Percentiles rank a stretch among this genome's conserved stretches.
Conservation (phyloP, 2,797 vertebrate species). For the Parauchenoglanis ngamensis region DNA sequence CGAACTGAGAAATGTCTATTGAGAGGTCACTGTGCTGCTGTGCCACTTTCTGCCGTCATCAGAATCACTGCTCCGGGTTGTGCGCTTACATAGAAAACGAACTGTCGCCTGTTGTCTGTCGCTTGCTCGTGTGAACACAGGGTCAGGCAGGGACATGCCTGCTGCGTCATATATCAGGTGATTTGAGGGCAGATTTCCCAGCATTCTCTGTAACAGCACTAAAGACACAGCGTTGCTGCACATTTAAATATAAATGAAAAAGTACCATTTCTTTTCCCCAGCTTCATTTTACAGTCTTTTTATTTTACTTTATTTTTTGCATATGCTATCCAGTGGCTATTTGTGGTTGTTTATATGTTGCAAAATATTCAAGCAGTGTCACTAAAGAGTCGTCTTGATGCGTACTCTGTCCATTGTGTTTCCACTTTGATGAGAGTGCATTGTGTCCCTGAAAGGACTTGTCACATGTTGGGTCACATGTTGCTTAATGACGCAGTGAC, state of each 20-base stretch:
- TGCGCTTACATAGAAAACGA: background rate
- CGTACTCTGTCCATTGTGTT: background rate
- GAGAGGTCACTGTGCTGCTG: background rate
- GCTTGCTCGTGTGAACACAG: background rate
- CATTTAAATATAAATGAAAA: background rate
- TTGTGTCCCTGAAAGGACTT: constrained; percentile 11
- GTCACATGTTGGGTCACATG: constrained; percentile 13
- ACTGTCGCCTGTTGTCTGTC: background rate
- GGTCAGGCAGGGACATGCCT: constrained; percentile 27
- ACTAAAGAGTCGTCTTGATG: background rate
- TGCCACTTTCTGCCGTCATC: background rate
- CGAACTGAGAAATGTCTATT: background rate
- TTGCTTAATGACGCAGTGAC: constrained; percentile 21
- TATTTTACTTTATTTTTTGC: too few relatives aligned
- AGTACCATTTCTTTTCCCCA: background rate
- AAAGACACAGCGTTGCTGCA: background rate
- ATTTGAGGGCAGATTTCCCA: constrained; percentile 19
- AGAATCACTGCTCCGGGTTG: background rate
- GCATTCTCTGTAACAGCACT: background rate
- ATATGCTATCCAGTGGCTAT: background rate
- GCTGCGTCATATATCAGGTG: constrained; percentile 33
- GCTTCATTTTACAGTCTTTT: background rate
- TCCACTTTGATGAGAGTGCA: background rate
- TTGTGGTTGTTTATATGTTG: background rate
- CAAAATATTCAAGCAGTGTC: background rate